Base-by-base conservation (phyloP, 2,113 vertebrate genomes). In the Parotia lawesii region DNA sequence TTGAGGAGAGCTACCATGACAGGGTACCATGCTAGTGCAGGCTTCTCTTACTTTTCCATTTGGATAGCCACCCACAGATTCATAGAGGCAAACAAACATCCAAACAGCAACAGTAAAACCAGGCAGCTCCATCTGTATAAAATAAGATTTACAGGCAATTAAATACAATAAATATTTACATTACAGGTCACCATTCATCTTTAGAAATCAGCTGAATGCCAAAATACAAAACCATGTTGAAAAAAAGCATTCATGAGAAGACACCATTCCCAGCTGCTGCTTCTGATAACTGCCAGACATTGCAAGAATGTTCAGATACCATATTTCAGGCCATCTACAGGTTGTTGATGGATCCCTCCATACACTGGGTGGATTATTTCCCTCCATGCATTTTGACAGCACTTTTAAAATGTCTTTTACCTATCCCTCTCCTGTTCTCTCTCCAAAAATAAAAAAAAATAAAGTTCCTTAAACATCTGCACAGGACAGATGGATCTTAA, bases 21-120 rank as follows among this genome's bases (percentile, higher is more conserved):
- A 29, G 23, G 99, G 98, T 20, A 89, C 21, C 99, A 99, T 98
- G 58, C 94, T 96, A 37, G 14, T 38, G 40, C 99, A 99, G 21
- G 98, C 97, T 64, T 14, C 29, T 28, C 83, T 62, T n/a, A 99
- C 95, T 79, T 92, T 98, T 69, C 99, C 98, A 89, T 88, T 89
- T 48, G 97, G 97, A 88, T 97, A 99, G 61, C 96, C 87, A 83
- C 22, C 11, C 62, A 97, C 97, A 27, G 87, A 83, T 35, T 57
- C 45, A 57, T 12, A 28, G 57, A 86, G 60, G 45, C 87, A 86
- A 62, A 83, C 62, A 54, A 95, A 67, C 11, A 96, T 5, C 88
- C 75, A 85, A 95, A 95, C 4, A 89, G 50, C 45, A 79, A 93
- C 8, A 44, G n/a, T 18, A 79, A 84, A 82, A 57, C 70, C 56